These are phyloP conservation scores for Catocala nupta DNA, from an alignment of 2,888 invertebrate species.

Conservation along the genomic window DNA sequence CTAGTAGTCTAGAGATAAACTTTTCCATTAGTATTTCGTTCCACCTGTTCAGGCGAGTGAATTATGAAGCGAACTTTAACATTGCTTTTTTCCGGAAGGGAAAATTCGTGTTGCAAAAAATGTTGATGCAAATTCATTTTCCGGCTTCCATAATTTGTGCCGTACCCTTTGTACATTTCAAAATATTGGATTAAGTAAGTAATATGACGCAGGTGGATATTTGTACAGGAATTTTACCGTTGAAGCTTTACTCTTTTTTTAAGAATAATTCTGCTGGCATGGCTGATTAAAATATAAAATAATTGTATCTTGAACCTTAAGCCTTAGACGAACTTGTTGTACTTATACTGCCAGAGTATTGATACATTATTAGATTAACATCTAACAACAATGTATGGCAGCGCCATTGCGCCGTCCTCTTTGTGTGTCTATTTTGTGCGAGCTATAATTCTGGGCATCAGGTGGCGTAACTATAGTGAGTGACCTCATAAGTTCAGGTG, in stretches of 20 bases:
- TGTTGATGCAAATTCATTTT: conserved; percentile 3
- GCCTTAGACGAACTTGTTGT: too few relatives aligned
- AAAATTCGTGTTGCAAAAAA: not conserved
- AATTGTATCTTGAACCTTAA: too few relatives aligned
- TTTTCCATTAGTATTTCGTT: conserved; percentile 5
- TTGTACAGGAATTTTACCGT: not conserved
- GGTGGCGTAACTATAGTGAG: conserved; percentile 30
- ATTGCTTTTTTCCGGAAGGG: not conserved
- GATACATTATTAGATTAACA: too few relatives aligned
- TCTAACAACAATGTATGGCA: too few relatives aligned
- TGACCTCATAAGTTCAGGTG: conserved; percentile 44
- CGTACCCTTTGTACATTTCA: conserved; percentile 8
- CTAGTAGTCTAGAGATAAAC: not conserved
- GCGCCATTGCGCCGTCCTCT: too few relatives aligned
- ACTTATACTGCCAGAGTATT: too few relatives aligned
- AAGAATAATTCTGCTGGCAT: not conserved
- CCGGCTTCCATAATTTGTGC: not conserved
- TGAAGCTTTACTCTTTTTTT: not conserved
- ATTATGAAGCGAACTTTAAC: conserved; percentile 1
- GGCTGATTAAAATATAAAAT: too few relatives aligned
- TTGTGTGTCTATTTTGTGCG: not conserved
- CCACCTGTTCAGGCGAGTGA: not conserved
- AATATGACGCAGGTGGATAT: conserved; percentile 2
- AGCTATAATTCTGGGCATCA: conserved; percentile 18
- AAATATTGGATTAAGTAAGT: conserved; percentile 8